Percentiles rank a stretch among this genome's conserved stretches.
Evolutionary conservation across 2,113 vertebrate species (phyloP).

Genomic region (Xiphias gladius): DNA sequence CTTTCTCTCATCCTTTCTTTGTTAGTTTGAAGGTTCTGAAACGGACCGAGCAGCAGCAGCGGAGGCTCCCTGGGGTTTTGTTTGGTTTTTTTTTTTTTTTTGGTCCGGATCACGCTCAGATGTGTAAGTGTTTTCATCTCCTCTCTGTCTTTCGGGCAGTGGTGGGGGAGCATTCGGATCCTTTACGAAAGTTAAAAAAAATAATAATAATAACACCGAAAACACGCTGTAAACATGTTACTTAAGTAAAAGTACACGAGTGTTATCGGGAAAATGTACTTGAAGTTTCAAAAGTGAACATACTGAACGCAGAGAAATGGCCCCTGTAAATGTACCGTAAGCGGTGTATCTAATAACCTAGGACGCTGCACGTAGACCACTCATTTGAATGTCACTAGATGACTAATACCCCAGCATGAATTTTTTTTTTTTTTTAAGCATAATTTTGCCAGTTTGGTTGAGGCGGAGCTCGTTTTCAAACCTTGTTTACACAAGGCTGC

Average conservation of each 20-base stretch:
- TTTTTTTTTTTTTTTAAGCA: background rate
- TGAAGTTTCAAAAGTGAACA: background rate
- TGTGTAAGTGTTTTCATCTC: too few relatives aligned
- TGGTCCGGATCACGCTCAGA: too few relatives aligned
- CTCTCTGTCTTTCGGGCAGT: background rate
- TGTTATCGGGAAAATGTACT: background rate
- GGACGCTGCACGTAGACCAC: too few relatives aligned
- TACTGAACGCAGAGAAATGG: background rate
- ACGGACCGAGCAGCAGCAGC: background rate
- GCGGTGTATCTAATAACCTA: too few relatives aligned
- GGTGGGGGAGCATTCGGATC: background rate
- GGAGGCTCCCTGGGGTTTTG: background rate
- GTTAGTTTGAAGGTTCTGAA: slow-evolving; percentile 17
- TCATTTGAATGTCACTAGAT: too few relatives aligned
- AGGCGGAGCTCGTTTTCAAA: background rate
- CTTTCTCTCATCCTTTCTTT: background rate
- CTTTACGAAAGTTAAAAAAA: background rate
- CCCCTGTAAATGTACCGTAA: too few relatives aligned
- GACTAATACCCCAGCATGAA: too few relatives aligned
- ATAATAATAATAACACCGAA: background rate
- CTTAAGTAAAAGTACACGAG: background rate
- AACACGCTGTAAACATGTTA: background rate
- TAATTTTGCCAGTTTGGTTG: background rate
- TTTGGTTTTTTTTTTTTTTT: background rate
- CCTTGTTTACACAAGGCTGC: background rate